Conservation (phyloP, 2,797 vertebrate genomes). For the Anas acuta region DNA sequence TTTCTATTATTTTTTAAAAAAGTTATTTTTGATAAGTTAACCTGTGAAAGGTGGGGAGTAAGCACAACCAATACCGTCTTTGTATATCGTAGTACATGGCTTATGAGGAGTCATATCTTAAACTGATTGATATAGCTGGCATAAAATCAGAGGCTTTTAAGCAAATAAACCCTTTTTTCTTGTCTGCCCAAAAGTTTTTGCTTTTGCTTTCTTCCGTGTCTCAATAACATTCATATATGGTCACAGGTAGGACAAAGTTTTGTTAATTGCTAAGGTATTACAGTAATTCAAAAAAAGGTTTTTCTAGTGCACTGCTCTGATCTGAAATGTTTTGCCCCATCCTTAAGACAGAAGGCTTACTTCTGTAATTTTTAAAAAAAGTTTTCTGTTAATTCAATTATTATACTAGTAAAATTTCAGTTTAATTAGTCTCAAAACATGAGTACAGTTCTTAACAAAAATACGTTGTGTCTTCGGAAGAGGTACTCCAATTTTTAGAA, state of each 20-base stretch:
- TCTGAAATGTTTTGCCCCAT: background rate
- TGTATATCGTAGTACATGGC: background rate
- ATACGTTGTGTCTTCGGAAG: background rate
- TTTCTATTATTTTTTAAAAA: background rate
- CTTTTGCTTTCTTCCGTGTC: background rate
- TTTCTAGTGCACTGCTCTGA: rapidly evolving
- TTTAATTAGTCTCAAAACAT: background rate
- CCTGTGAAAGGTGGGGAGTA: background rate
- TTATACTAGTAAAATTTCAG: background rate
- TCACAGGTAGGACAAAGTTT: background rate
- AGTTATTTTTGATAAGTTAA: background rate
- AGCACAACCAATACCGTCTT: background rate
- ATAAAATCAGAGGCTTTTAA: background rate
- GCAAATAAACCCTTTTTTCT: background rate
- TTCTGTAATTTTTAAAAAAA: background rate
- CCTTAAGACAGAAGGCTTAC: background rate
- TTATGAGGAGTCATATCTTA: background rate
- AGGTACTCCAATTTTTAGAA: background rate
- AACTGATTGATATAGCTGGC: background rate
- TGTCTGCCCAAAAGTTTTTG: background rate
- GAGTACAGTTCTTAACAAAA: background rate
- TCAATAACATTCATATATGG: background rate
- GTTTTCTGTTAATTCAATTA: background rate
- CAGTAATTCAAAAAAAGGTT: background rate
- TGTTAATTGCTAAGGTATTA: background rate